Evolutionary conservation across 2,797 vertebrate genomes (phyloP), one percentile per base, ranked within the genome.

Genomic region (Brachyalestes nurse): DNA sequence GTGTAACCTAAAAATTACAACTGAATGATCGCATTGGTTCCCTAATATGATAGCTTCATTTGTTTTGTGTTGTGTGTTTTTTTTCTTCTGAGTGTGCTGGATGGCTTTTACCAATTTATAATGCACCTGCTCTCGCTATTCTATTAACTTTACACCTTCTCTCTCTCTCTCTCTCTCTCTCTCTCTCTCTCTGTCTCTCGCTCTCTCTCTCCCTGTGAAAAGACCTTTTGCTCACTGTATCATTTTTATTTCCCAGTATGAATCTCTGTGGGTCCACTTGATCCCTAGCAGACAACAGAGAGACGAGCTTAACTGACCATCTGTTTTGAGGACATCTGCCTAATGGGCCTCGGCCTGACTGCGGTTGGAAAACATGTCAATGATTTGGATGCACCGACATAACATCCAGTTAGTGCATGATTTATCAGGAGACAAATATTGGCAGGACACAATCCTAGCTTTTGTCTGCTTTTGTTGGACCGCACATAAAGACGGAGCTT

Each of bases 261-360:
- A 78, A 61, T 78, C 70, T 69, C 70, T 69, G 16, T 61, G 53
- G 75, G 28, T 74, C 72, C 40, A 51, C 61, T 19, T n/a, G 62
- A 82, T 78, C 70, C 62, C 71, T 45, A 55, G 61, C 62, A 73
- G 71, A 74, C 71, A 55, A 19, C 76, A 74, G 64, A 78, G 25
- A 47, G 72, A 61, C 64, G 25, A 62, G 53, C 75, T 34, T 74
- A 60, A 74, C 70, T 78, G 76, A 78, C 81, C 81, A 82, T 82
- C 81, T 82, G 81, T 74, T 78, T 78, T 13, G 71, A 74, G 81
- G 81, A 78, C 81, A 82, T 78, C 76, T 78, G 81, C 47, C 42
- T 78, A 77, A 74, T 61, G 34, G 81, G 71, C 76, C 53, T 74
- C 6, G n/a, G 72, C 13, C 72, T 40, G 61, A 65, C 75, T 69